Base-by-base conservation (phyloP, 1,140 invertebrate species). In the Psix sp. region DNA sequence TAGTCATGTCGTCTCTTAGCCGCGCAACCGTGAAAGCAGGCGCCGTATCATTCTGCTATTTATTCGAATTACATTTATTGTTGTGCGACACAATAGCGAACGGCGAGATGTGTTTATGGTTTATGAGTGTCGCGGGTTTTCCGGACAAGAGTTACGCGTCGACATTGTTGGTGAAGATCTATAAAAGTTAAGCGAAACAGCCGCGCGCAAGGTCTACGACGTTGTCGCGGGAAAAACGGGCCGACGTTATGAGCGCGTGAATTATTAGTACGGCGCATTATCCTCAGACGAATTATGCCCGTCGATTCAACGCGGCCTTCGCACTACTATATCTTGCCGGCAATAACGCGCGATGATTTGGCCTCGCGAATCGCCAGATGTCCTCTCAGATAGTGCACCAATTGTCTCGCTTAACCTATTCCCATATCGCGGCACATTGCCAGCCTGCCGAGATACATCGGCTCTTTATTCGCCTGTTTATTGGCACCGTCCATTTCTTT, bases 61-160 rank as follows among this genome's bases (percentile, higher is more conserved):
- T 80, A 70, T 75, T 74, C 62, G 70, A 82, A 82, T 82, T 80
- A 80, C 78, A 77, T 82, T 82, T 77, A 79, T 78, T 74, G 74
- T 67, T 57, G 24, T 35, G 56, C 54, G 51, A 57, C 71, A 76
- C 76, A 76, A 79, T 75, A 73, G 79, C 76, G 73, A 78, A 78
- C 79, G 72, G 56, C 76, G 77, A 62, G 57, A 48, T 60, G 67
- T 70, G 65, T 75, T 77, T 78, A 65, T 79, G 71, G 77, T 81
- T 83, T 81, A 82, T 73, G 81, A 81, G 81, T 76, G 70, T 35
- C 73, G 42, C 65, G 74, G 77, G 75, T 66, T 66, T 56, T 73
- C 70, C n/a, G 52, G 40, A 20, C 48, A 48, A 48, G 49, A 52
- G 52, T 65, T 68, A 67, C 71, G 71, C 29, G 60, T 17, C 48